Evolutionary conservation across 2,113 vertebrate genomes (phyloP).

Genomic region (Malurus cyaneus): DNA sequence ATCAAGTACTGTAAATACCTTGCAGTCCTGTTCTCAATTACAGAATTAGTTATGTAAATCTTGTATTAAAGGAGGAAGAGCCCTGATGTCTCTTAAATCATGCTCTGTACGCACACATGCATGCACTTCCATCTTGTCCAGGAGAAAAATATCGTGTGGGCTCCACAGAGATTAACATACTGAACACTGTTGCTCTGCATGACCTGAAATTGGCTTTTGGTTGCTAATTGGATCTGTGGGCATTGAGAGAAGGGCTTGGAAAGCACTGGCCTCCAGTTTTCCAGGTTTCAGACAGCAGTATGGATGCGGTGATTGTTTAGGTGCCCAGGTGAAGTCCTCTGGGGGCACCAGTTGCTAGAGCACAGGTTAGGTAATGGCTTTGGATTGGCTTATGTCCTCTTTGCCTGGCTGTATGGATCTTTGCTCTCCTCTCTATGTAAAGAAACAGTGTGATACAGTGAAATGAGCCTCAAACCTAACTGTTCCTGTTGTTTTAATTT

Average conservation of each 20-base stretch:
- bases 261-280: background rate
- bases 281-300: background rate
- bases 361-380: background rate
- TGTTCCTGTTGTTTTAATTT: background rate
- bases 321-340: background rate
- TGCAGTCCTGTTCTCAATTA: conserved; percentile 34
- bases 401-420: background rate
- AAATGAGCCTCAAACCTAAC: background rate
- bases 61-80: conserved; percentile 28
- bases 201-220: conserved; percentile 41
- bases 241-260: background rate
- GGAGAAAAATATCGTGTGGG: background rate
- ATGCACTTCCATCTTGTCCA: background rate
- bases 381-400: background rate
- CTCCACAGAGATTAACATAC: conserved; percentile 34
- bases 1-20: conserved; percentile 39
- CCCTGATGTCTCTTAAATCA: conserved; percentile 22
- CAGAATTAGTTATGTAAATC: conserved; percentile 54
- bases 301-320: background rate
- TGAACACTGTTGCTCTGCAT: conserved; percentile 19
- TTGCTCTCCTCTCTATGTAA: background rate
- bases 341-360: background rate
- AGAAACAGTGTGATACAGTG: background rate
- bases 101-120: background rate
- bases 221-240: conserved; percentile 30